Evolutionary conservation across 1,140 invertebrate genomes (phyloP).

Genomic region (Lordiphosa stackelbergi): DNA sequence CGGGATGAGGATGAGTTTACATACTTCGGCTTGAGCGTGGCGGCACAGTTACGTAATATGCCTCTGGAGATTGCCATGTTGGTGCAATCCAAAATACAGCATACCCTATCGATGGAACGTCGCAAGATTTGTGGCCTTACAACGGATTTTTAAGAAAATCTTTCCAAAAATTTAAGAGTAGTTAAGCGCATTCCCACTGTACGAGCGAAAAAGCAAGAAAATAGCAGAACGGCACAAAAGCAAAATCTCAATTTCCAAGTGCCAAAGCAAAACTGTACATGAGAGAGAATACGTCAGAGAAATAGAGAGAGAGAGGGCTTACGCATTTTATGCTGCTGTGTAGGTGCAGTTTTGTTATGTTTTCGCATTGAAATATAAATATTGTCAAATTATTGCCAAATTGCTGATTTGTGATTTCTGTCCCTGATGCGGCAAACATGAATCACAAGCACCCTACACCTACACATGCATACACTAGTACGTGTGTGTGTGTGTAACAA

Average conservation of each 20-base stretch:
- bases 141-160: constrained; percentile 15
- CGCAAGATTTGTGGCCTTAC: constrained; percentile 39
- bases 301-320: constrained; percentile 3
- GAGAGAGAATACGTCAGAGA: constrained; percentile 1
- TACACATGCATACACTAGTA: not conserved
- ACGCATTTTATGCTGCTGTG: constrained; percentile 14
- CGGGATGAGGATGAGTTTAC: constrained; percentile 52
- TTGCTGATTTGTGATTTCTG: constrained; percentile 14
- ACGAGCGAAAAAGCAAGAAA: constrained; percentile 17
- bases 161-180: not conserved
- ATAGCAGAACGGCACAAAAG: constrained; percentile 31
- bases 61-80: constrained; percentile 50
- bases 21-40: constrained; percentile 56
- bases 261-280: constrained; percentile 45
- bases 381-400: constrained; percentile 35
- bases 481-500: constrained; percentile 2
- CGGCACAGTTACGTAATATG: constrained; percentile 55
- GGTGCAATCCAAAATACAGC: constrained; percentile 59
- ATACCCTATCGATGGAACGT: constrained; percentile 50
- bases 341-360: constrained; percentile 12
- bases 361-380: constrained; percentile 22
- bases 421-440: constrained; percentile 15
- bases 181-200: not conserved
- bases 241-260: constrained; percentile 5
- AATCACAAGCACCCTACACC: constrained; percentile 29